Evolutionary conservation across 1,140 invertebrate species (phyloP).

Genomic region (Pemphigus obesinymphae): DNA sequence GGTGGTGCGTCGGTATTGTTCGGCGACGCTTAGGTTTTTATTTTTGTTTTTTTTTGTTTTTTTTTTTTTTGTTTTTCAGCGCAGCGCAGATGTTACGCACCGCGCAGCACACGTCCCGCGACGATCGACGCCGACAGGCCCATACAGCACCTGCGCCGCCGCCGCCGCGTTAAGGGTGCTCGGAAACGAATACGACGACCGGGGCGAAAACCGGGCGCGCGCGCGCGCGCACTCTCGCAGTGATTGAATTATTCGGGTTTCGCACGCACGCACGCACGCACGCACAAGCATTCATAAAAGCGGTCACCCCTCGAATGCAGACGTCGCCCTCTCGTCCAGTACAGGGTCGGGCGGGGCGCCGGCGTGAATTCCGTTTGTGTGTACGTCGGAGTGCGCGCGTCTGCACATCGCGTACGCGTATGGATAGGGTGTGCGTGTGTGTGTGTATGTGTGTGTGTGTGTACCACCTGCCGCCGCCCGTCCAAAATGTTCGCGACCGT

Average conservation of each 20-base stretch:
- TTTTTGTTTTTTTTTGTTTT: no score
- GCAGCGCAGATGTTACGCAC: neutral
- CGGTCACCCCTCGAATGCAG: neutral
- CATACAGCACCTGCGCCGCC: neutral
- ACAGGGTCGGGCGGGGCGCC: neutral
- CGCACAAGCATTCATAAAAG: neutral
- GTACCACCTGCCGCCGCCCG: no score
- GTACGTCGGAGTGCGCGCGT: no score
- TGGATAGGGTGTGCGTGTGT: no score
- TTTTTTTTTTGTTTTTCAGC: no score
- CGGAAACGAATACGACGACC: neutral
- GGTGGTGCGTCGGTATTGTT: neutral
- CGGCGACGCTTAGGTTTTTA: neutral
- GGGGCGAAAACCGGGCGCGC: neutral
- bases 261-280: neutral
- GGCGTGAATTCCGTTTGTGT: no score
- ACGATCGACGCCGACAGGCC: neutral
- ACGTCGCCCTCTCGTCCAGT: neutral
- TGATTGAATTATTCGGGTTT: constrained; percentile 11
- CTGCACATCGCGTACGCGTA: no score
- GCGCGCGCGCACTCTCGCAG: neutral
- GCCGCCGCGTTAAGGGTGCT: neutral
- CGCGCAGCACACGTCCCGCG: neutral
- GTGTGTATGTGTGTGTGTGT: no score
- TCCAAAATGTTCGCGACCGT: no score